These are phyloP conservation scores for Oikopleura dioica DNA, from an alignment of 23 tunicate species.

Conservation along the genomic window DNA sequence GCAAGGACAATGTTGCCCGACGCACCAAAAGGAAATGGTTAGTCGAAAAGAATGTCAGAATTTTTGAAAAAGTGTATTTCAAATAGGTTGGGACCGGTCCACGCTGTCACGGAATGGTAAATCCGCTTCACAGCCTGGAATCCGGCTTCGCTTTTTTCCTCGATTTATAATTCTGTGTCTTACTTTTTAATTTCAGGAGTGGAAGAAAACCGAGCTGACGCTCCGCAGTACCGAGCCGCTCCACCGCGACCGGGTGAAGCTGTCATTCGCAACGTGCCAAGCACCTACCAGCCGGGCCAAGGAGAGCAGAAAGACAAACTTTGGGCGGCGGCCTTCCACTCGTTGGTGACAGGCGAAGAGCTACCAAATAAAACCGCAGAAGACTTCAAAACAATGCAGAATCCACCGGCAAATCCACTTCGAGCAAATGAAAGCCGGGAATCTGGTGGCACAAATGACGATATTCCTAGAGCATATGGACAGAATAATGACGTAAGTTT, in stretches of 20 bases:
- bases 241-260: slow-evolving; percentile 13
- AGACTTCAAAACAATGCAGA: not conserved
- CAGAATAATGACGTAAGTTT: not conserved
- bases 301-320: not conserved
- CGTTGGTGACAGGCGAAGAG: not conserved
- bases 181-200: too few species aligned
- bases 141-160: too few species aligned
- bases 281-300: not conserved
- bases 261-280: not conserved
- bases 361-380: not conserved
- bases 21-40: not conserved
- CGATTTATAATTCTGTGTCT: too few species aligned
- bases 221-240: not conserved
- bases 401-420: not conserved
- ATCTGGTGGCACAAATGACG: not conserved
- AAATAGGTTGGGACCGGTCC: too few species aligned
- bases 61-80: too few species aligned
- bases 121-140: too few species aligned
- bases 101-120: too few species aligned
- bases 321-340: slow-evolving; percentile 11
- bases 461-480: not conserved
- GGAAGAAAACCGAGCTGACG: not conserved
- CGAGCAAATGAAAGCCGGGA: not conserved
- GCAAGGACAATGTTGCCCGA: slow-evolving; percentile 7
- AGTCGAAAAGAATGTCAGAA: too few species aligned